Conservation (phyloP, 2,888 invertebrate genomes). For the Dicycla oo region DNA sequence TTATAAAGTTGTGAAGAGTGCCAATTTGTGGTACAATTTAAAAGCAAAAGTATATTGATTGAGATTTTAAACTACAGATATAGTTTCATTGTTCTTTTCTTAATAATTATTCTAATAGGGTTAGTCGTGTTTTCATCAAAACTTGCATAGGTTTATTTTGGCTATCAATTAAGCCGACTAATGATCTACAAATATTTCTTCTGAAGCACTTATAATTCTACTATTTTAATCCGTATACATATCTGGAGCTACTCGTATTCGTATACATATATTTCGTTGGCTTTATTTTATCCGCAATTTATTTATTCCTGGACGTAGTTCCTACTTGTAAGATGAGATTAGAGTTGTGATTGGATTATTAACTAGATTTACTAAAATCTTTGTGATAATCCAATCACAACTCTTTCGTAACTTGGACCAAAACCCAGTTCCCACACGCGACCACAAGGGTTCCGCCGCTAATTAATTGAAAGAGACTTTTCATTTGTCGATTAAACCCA, state of each 20-base stretch:
- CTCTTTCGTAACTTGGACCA: constrained; percentile 18
- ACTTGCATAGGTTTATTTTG: too few relatives aligned
- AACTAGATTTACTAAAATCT: too few relatives aligned
- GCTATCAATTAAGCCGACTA: not conserved
- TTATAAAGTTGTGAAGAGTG: constrained; percentile 82
- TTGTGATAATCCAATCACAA: not conserved
- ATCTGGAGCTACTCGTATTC: not conserved
- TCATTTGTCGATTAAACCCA: constrained; percentile 78
- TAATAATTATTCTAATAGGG: too few relatives aligned
- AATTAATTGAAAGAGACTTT: constrained; percentile 86
- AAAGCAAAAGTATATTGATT: constrained; percentile 16
- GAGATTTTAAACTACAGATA: too few relatives aligned
- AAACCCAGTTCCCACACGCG: constrained; percentile 77
- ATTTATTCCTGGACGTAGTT: not conserved
- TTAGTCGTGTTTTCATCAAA: not conserved
- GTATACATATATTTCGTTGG: not conserved
- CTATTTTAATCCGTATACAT: too few relatives aligned
- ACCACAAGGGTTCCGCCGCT: constrained; percentile 73
- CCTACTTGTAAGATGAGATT: not conserved
- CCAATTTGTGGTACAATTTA: constrained; percentile 56
- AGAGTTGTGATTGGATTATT: too few relatives aligned
- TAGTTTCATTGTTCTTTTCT: too few relatives aligned
- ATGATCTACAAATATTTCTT: not conserved
- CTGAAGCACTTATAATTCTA: not conserved
- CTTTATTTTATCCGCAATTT: not conserved